These are phyloP conservation scores for Sternarchorhynchus goeldii DNA, from an alignment of 2,797 vertebrate genomes.

Conservation along the genomic window DNA sequence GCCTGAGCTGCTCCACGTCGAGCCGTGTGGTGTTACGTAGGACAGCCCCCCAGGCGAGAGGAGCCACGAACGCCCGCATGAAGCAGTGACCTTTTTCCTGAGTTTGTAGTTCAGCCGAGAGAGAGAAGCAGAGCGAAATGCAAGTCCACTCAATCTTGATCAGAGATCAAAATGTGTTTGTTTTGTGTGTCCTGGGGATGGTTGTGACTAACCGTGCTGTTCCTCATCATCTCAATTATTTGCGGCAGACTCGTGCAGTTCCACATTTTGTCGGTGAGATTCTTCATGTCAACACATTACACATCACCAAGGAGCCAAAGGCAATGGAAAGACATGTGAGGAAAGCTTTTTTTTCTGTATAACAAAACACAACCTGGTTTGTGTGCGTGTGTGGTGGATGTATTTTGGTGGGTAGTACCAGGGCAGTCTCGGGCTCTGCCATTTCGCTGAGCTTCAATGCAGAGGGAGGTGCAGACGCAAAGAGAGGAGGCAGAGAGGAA, in stretches of 20 bases:
- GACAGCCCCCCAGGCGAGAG: conserved; percentile 60
- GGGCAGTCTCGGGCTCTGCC: not conserved
- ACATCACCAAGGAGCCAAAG: not conserved
- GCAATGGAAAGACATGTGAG: not conserved
- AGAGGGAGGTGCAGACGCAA: not conserved
- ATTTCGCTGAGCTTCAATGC: conserved; percentile 14
- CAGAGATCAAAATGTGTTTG: no score
- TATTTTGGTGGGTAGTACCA: conserved; percentile 47
- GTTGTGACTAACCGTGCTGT: conserved; percentile 64
- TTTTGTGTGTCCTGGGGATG: no score
- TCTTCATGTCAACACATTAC: conserved; percentile 32
- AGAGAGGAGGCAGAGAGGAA: conserved; percentile 41
- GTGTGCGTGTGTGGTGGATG: not conserved
- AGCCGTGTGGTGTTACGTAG: conserved; percentile 40
- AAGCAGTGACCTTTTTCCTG: conserved; percentile 66
- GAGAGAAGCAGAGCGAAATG: not conserved
- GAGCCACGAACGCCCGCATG: conserved; percentile 61
- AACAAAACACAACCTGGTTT: not conserved
- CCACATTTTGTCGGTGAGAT: conserved; percentile 55
- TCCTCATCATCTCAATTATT: conserved; percentile 63
- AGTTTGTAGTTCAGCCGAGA: no score
- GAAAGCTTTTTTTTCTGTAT: not conserved
- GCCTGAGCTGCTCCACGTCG: conserved; percentile 51
- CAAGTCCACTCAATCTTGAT: not conserved
- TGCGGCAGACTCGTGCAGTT: conserved; percentile 61